Base-by-base conservation (phyloP, 2,113 vertebrate genomes). In the Otocyon megalotis region DNA sequence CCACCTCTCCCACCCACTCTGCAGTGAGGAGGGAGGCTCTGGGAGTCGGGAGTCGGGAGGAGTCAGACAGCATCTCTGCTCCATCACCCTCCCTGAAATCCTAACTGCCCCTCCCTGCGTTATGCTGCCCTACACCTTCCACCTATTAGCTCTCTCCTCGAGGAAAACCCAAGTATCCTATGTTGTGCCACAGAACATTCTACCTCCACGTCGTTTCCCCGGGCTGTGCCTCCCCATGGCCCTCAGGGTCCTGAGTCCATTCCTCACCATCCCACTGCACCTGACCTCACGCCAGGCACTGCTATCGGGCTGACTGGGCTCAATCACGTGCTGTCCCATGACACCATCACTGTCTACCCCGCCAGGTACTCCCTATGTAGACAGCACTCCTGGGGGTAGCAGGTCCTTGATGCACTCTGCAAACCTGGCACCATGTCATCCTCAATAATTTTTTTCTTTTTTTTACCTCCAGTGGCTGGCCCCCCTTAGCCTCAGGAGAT, bases 141-240 rank as follows among this genome's bases (percentile, higher is more conserved):
- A 13, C 5, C 71, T n/a, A 43, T 24, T 10, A 13, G 71, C 71
- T 24, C 11, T 8, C 71, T 24, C 35, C 71, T 24, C 4, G 16
- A 9, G 32, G 32, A 20, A 11, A 35, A 32, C 4, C 67, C 3
- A n/a, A 10, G 3, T 20, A 17, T 14, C 65, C 67, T 8, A 1
- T 35, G 32, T 35, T n/a, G 16, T 17, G 8, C 67, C 4, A 11
- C 35, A 24, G 20, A 20, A 43, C 10, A 5, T 9, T 13, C 5
- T 13, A 24, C 11, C 19, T 13, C 69, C 69, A 9, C 1, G 0
- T 24, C 20, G 12, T 72, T 4, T 1, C 35, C 35, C 19, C 4
- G 24, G 69, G 69, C 69, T 13, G 69, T 3, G 17, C n/a, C 19
- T 22, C n/a, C 67, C n/a, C 69, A 20, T 11, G 11, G 35, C 71